Conservation (phyloP, 2,113 vertebrate species). For the Mohoua ochrocephala region DNA sequence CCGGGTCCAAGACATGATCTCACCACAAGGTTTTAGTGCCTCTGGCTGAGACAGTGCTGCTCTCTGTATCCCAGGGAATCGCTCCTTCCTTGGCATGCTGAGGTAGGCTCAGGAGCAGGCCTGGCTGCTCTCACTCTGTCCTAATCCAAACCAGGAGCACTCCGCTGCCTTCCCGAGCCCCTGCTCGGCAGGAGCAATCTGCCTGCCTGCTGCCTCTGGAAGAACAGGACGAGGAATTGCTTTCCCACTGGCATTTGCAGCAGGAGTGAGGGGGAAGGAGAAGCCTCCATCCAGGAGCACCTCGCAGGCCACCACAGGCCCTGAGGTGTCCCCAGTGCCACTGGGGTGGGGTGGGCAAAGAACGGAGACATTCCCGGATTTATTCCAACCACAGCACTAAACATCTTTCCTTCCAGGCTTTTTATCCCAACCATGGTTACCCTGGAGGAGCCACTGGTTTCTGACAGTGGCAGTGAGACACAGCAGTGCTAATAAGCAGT, state of each 20-base stretch:
- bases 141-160: slow-evolving; percentile 1
- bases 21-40: neutral
- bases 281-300: neutral
- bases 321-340: neutral
- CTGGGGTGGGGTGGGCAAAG: neutral
- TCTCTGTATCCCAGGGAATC: neutral
- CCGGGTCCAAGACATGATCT: slow-evolving; percentile 48
- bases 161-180: rapidly evolving
- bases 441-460: neutral
- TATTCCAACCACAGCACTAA: neutral
- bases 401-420: neutral
- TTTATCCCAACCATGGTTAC: neutral
- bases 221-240: neutral
- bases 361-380: neutral
- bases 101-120: neutral
- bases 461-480: neutral
- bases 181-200: neutral
- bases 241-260: neutral
- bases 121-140: neutral
- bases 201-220: neutral
- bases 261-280: neutral
- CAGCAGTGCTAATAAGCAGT: neutral
- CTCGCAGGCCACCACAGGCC: neutral
- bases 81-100: neutral
- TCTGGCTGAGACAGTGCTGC: neutral